Base-by-base conservation (phyloP, 2,113 vertebrate genomes). In the Seriola rivoliana region DNA sequence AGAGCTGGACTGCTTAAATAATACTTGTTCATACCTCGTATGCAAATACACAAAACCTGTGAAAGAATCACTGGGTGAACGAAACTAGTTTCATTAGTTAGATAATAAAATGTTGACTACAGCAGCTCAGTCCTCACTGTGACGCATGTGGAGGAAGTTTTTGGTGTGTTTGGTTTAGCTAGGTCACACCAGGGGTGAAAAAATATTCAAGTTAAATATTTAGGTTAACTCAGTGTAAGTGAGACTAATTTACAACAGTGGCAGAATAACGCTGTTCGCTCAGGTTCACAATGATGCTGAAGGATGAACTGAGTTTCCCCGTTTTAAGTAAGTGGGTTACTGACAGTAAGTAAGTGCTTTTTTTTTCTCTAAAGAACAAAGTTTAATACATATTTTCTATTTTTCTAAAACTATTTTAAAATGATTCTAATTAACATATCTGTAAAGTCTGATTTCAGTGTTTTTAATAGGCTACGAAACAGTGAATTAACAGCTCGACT, bases 31-130 rank as follows among this genome's bases (percentile, higher is more conserved):
- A 71, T 75, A 70, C 42, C 29, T 78, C 11, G 21, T 80, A 59
- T 68, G 67, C 50, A 90, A 94, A 95, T 94, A 93, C 94, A 96
- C 94, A 89, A 89, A 87, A 79, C 58, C 69, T 14, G 77, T 80
- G 85, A 93, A 93, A 65, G 1, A 67, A 46, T 42, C 12, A 82
- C 38, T 7, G 38, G 0, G 58, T 89, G 88, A 89, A 76, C 40
- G 91, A 95, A 94, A 91, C 90, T 78, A 93, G 85, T 83, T 46
- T 68, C 63, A 78, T 34, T 69, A 55, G 16, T 52, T 62, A 80
- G 52, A 85, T 77, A 48, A 68, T 72, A 66, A 8, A 85, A 70
- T 78, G 74, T 63, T 83, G 4, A 48, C 11, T 71, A 78, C 23
- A 80, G 80, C 79, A 71, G 85, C 71, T 59, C 8, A 55, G 34